Conservation (phyloP, 2,113 vertebrate species). For the Sceloporus undulatus region DNA sequence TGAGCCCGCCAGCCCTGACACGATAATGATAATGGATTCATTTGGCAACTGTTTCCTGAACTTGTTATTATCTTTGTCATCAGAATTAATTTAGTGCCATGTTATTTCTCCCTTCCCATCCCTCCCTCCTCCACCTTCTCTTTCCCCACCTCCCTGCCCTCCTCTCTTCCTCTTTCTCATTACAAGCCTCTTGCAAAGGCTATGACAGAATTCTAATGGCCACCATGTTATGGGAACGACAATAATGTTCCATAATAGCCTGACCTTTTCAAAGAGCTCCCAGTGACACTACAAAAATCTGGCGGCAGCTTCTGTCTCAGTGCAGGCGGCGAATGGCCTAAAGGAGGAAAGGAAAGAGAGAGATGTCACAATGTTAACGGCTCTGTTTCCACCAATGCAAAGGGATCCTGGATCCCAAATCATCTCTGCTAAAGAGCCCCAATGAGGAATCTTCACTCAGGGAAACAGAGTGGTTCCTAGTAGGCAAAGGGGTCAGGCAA, state of each 20-base stretch:
- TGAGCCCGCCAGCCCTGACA: slow-evolving; percentile 31
- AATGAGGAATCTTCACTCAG: too few relatives aligned
- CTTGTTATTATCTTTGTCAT: slow-evolving; percentile 67
- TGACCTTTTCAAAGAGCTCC: slow-evolving; percentile 36
- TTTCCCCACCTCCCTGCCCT: background rate
- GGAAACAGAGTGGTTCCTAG: too few relatives aligned
- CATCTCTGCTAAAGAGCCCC: too few relatives aligned
- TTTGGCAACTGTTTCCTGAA: slow-evolving; percentile 63
- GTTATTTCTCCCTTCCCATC: background rate
- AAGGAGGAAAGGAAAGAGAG: background rate
- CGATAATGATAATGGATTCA: slow-evolving; percentile 58
- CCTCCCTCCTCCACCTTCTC: background rate
- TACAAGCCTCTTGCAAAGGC: slow-evolving; percentile 41
- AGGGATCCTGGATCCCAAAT: background rate
- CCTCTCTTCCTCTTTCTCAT: slow-evolving; percentile 27
- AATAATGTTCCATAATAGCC: background rate
- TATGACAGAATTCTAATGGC: slow-evolving; percentile 31
- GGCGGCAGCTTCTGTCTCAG: background rate
- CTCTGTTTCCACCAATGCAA: background rate
- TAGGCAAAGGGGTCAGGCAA: too few relatives aligned
- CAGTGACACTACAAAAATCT: rapidly evolving
- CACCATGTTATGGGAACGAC: rapidly evolving
- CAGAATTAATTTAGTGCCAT: slow-evolving; percentile 66
- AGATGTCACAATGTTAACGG: background rate
- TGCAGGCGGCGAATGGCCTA: background rate